Percentiles rank a stretch among this genome's conserved stretches.
phyloP scores from a whole-genome alignment of 1,140 invertebrate species.

The Ylistrum balloti region DNA sequence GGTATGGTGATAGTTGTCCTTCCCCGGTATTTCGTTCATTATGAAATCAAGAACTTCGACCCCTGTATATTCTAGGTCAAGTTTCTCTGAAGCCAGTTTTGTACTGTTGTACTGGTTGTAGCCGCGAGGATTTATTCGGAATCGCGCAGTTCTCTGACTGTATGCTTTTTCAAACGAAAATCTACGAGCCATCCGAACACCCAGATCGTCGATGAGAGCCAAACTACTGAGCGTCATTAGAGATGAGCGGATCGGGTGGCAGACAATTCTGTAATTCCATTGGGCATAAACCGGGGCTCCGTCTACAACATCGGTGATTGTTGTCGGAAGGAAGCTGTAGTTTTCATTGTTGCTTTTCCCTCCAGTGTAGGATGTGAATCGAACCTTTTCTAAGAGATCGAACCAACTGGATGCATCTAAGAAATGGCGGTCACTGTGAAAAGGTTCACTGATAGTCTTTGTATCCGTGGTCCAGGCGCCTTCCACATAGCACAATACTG shows the following conservation, averaged over 20 bases:
- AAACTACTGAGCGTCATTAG: not conserved
- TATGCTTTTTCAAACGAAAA: not conserved
- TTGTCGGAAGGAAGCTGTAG: slow-evolving; percentile 69
- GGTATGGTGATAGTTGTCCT: slow-evolving; percentile 19
- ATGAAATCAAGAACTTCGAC: not conserved
- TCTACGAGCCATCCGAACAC: not conserved
- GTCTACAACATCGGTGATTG: slow-evolving; percentile 63
- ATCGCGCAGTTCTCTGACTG: not conserved
- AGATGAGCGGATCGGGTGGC: not conserved
- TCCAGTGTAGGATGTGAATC: slow-evolving; percentile 70
- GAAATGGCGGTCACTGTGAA: slow-evolving; percentile 71
- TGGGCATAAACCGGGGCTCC: not conserved
- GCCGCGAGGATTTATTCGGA: not conserved
- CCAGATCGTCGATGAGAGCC: not conserved
- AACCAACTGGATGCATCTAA: slow-evolving; percentile 70
- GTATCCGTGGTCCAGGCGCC: slow-evolving; percentile 74
- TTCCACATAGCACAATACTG: slow-evolving; percentile 77
- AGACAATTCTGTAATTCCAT: slow-evolving; percentile 57
- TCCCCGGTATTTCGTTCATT: slow-evolving; percentile 1
- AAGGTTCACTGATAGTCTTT: slow-evolving; percentile 68
- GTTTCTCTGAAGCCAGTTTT: not conserved
- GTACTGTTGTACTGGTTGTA: not conserved
- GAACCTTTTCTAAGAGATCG: slow-evolving; percentile 69
- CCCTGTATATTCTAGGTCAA: not conserved
- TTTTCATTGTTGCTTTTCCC: slow-evolving; percentile 66